Evolutionary conservation across 2,888 invertebrate species (phyloP).

Genomic region (Oscheius onirici): DNA sequence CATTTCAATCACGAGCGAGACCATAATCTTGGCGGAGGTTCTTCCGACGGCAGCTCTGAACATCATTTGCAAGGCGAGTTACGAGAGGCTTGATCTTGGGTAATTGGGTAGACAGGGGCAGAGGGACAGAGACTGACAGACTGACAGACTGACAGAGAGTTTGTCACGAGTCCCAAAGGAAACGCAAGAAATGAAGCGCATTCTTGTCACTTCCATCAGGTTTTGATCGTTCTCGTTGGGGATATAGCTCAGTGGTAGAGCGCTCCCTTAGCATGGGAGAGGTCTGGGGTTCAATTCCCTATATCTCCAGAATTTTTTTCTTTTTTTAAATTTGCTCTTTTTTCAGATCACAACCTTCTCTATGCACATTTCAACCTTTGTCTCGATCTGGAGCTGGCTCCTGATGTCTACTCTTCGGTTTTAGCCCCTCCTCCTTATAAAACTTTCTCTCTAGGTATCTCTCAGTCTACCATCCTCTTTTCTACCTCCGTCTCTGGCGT

Average conservation of each 20-base stretch:
- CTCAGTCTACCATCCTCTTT: constrained; percentile 57
- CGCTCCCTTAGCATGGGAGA: constrained; percentile 60
- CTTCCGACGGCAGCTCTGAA: constrained; percentile 26
- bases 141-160: background rate
- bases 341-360: constrained; percentile 45
- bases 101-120: background rate
- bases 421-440: too few species aligned
- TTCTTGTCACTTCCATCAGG: background rate
- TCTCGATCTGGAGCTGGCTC: constrained; percentile 54
- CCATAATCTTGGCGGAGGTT: constrained; percentile 29
- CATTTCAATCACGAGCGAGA: constrained; percentile 29
- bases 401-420: constrained; percentile 47
- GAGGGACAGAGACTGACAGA: background rate
- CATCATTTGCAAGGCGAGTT: constrained; percentile 40
- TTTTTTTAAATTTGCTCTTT: background rate
- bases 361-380: constrained; percentile 46
- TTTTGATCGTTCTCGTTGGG: constrained; percentile 16
- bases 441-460: constrained; percentile 21
- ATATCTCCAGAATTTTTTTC: constrained; percentile 38
- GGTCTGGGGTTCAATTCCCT: constrained; percentile 52
- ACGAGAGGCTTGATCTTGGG: background rate
- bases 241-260: constrained; percentile 58
- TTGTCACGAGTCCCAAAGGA: background rate
- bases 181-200: background rate
- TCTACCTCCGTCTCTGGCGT: constrained; percentile 55